A percentile compares a stretch with the other conserved stretches of the same genome.
phyloP scores from a whole-genome alignment of 1,140 invertebrate species.

The silkworm (Bombyx mori) region ASM3026992v2 NC_085107.1:5388501-5389000 shows the following conservation, averaged over 20 bases:
- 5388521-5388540: no score
- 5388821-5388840: slow-evolving; percentile 21
- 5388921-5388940: slow-evolving; percentile 27
- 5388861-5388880: slow-evolving; percentile 28
- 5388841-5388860: slow-evolving; percentile 22
- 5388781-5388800: slow-evolving; percentile 23
- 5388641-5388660: slow-evolving; percentile 21
- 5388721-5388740: slow-evolving; percentile 27
- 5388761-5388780: slow-evolving; percentile 14
- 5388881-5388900: slow-evolving; percentile 22
- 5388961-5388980: slow-evolving; percentile 18
- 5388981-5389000: slow-evolving; percentile 30
- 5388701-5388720: slow-evolving; percentile 23
- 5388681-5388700: slow-evolving; percentile 17
- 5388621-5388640: slow-evolving; percentile 28
- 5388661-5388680: slow-evolving; percentile 24
- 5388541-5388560: neutral
- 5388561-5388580: neutral
- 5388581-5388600: slow-evolving; percentile 12
- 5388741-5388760: slow-evolving; percentile 32
- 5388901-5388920: slow-evolving; percentile 21
- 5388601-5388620: slow-evolving; percentile 19
- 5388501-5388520: no score
- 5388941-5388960: slow-evolving; percentile 26
- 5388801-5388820: slow-evolving; percentile 22